Conservation (phyloP, 2,797 vertebrate genomes). For the Lepilemur ruficaudatus region DNA sequence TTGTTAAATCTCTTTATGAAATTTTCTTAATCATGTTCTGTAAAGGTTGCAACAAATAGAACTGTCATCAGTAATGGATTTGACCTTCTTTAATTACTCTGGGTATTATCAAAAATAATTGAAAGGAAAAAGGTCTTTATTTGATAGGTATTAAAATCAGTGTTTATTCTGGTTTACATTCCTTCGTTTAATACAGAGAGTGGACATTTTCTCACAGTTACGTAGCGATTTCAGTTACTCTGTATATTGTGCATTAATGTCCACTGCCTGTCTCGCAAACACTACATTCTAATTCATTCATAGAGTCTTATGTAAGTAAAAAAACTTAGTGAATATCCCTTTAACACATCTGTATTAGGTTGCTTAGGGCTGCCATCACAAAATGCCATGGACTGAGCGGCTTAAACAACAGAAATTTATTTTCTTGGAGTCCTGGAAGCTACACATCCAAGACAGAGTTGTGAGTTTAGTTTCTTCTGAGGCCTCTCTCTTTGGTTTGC, state of each 20-base stretch:
- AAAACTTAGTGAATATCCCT: background rate
- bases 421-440: background rate
- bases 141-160: background rate
- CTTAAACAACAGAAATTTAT: background rate
- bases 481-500: background rate
- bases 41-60: background rate
- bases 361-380: background rate
- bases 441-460: background rate
- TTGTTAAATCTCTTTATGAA: background rate
- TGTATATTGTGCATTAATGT: background rate
- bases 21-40: background rate
- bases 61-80: background rate
- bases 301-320: background rate
- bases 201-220: background rate
- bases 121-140: background rate
- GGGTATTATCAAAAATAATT: slow-evolving; percentile 11
- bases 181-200: background rate
- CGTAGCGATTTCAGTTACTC: background rate
- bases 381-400: background rate
- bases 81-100: slow-evolving; percentile 29
- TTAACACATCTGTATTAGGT: background rate
- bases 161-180: background rate
- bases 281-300: background rate
- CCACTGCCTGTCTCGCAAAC: background rate
- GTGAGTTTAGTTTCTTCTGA: background rate